Conservation (phyloP, 2,797 vertebrate species). For the Babyrousa celebensis region DNA sequence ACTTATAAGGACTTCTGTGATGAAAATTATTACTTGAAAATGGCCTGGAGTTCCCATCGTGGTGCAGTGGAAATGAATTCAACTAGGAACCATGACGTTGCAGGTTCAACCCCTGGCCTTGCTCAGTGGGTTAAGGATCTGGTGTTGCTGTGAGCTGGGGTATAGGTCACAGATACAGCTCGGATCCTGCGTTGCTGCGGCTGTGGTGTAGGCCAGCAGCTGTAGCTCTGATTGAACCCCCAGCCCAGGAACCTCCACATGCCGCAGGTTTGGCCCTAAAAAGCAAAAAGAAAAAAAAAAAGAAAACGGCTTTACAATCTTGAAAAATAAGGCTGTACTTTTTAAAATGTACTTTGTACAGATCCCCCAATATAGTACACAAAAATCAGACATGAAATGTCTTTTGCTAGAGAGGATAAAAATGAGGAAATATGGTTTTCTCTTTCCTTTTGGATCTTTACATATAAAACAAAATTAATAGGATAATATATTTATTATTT, state of each 20-base stretch:
- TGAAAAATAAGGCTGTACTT: background rate
- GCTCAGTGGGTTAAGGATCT: too few relatives aligned
- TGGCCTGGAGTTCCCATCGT: background rate
- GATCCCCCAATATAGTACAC: background rate
- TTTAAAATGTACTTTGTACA: background rate
- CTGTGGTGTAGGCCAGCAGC: too few relatives aligned
- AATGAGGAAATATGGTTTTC: background rate
- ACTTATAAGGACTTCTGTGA: conserved; percentile 19
- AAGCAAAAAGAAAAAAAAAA: too few relatives aligned
- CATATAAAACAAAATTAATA: conserved; percentile 43
- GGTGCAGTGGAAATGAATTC: too few relatives aligned
- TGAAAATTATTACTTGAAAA: conserved; percentile 45
- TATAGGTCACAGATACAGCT: too few relatives aligned
- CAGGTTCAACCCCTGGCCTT: too few relatives aligned
- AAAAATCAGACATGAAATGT: conserved; percentile 42
- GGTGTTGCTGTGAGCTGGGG: too few relatives aligned
- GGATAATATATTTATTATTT: conserved; percentile 80
- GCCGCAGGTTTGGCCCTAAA: too few relatives aligned
- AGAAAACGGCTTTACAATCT: background rate
- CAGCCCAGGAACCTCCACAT: too few relatives aligned
- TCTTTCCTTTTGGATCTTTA: conserved; percentile 76
- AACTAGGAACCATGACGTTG: too few relatives aligned
- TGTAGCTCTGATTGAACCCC: too few relatives aligned
- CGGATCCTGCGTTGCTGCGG: too few relatives aligned
- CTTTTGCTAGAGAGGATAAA: conserved; percentile 22